Evolutionary conservation across 1,140 invertebrate genomes (phyloP).

Genomic region (Penaeus japonicus): DNA sequence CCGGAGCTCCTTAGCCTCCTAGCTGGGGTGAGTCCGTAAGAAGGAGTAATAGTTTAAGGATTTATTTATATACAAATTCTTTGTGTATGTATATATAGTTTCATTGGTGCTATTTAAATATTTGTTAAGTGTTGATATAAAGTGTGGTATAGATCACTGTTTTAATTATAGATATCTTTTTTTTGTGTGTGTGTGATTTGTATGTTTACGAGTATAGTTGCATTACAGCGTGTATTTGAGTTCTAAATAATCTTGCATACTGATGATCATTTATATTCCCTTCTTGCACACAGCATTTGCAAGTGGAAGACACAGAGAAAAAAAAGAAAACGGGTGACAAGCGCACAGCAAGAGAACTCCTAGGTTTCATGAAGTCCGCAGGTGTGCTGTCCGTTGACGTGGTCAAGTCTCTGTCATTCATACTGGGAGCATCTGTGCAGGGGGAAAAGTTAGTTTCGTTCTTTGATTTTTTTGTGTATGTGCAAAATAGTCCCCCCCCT

Average conservation of each 20-base stretch:
- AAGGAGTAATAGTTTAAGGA: too few species aligned
- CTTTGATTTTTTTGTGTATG: too few species aligned
- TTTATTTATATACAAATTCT: too few species aligned
- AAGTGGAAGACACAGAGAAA: constrained; percentile 54
- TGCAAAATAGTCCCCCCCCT: too few species aligned
- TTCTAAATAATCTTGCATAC: too few species aligned
- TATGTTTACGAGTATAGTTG: too few species aligned
- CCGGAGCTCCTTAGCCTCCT: constrained; percentile 26
- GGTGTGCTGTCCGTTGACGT: constrained; percentile 55
- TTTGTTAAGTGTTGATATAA: background rate
- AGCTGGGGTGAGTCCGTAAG: constrained; percentile 19
- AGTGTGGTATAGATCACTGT: too few species aligned
- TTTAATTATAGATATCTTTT: too few species aligned
- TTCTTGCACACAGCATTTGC: constrained; percentile 36
- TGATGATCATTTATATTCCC: too few species aligned
- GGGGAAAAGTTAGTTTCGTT: constrained; percentile 33
- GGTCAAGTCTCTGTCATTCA: constrained; percentile 47
- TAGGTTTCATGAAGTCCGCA: constrained; percentile 56
- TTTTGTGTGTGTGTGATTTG: too few species aligned
- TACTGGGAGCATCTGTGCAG: constrained; percentile 42
- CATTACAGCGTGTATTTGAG: background rate
- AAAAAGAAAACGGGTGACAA: constrained; percentile 49
- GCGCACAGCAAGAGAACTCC: constrained; percentile 46
- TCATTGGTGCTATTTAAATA: too few species aligned
- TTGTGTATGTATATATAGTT: too few species aligned